phyloP scores from a whole-genome alignment of 2,888 invertebrate species.

The Balanococcus diminutus region DNA sequence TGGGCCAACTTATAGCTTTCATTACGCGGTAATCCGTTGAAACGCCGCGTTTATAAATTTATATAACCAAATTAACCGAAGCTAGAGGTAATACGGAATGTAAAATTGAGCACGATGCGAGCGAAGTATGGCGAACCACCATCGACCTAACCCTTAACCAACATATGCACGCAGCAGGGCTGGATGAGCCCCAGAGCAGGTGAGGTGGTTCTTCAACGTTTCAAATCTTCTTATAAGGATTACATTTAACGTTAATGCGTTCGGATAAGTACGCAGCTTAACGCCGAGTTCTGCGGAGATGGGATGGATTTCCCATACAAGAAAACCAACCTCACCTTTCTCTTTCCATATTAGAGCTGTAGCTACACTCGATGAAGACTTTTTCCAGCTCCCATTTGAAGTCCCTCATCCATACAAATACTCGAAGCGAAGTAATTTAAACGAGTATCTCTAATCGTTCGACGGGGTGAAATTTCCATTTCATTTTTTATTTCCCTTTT shows the following conservation, averaged over 20 bases:
- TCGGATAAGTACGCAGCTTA: constrained; percentile 26
- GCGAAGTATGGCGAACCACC: neutral
- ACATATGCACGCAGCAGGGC: neutral
- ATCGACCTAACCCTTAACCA: neutral
- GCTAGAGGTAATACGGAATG: neutral
- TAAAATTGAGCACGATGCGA: neutral
- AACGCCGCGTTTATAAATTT: constrained; percentile 21
- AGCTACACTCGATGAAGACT: neutral
- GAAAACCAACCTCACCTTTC: neutral
- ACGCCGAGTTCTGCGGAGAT: neutral
- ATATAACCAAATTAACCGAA: constrained; percentile 18
- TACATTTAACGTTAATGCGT: constrained; percentile 41
- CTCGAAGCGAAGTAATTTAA: neutral
- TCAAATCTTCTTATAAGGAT: constrained; percentile 17
- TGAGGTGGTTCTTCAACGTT: neutral
- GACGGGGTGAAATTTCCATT: neutral
- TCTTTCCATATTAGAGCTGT: neutral
- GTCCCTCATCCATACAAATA: too few species aligned
- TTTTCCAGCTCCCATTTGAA: neutral
- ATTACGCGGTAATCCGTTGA: neutral
- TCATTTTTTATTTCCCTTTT: neutral
- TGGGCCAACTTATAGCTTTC: neutral
- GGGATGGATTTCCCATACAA: constrained; percentile 2
- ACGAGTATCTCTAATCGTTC: neutral
- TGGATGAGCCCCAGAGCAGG: too few species aligned